Percentiles rank a stretch among this genome's conserved stretches.
Evolutionary conservation across 2,888 invertebrate species (phyloP).

Genomic region (Zygogramma bicolorata): DNA sequence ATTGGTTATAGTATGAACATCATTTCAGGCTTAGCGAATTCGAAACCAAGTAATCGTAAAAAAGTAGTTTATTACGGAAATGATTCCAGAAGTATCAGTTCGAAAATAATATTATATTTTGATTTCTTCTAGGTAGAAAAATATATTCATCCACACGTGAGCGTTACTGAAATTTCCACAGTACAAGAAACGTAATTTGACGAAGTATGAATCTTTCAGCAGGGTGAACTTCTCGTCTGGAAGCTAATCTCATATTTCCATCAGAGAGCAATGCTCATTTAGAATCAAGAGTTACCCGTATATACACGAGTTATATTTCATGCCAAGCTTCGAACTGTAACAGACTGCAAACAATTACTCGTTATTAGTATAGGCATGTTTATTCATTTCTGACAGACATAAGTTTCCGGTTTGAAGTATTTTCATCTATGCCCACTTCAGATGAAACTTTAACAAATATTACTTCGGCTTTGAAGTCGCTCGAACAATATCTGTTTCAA

Average conservation of each 20-base stretch:
- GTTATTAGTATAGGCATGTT: not conserved
- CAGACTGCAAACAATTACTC: not conserved
- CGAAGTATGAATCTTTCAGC: too few relatives aligned
- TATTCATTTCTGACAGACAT: not conserved
- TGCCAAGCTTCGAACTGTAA: not conserved
- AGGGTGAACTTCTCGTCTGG: not conserved
- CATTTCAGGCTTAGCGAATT: too few relatives aligned
- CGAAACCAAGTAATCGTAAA: too few relatives aligned
- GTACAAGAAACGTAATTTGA: too few relatives aligned
- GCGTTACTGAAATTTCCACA: too few relatives aligned
- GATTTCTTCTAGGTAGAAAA: too few relatives aligned
- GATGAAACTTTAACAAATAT: not conserved
- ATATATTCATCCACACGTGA: too few relatives aligned
- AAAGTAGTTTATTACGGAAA: too few relatives aligned
- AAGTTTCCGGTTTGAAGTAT: not conserved
- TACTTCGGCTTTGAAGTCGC: not conserved
- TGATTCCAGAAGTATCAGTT: too few relatives aligned
- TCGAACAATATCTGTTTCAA: too few relatives aligned
- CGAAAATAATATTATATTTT: too few relatives aligned
- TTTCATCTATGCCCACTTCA: not conserved
- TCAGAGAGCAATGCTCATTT: not conserved
- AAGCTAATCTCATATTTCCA: not conserved
- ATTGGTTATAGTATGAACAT: too few relatives aligned
- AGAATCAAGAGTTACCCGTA: not conserved
- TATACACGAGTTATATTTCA: not conserved